phyloP scores from a whole-genome alignment of 2,113 vertebrate species.

The Nycticryphes semicollaris region DNA sequence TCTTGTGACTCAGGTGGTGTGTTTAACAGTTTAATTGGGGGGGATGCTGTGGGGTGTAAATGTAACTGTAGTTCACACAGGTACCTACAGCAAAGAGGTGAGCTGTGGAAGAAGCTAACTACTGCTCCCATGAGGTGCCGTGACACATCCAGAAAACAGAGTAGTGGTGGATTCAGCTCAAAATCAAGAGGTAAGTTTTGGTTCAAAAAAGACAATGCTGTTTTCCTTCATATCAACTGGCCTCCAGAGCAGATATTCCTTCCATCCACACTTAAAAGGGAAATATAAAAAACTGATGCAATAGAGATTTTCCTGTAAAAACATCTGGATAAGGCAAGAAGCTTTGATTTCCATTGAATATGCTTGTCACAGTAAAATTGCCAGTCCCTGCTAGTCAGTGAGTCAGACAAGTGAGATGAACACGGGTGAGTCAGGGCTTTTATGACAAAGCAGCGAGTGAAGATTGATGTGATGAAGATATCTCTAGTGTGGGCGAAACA shows the following conservation, averaged over 20 bases:
- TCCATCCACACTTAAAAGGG: background rate
- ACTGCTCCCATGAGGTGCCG: accelerated
- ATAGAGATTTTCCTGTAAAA: background rate
- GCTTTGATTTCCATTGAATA: background rate
- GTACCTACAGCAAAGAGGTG: background rate
- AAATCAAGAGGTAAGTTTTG: background rate
- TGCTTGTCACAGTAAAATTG: background rate
- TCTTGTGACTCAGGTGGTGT: background rate
- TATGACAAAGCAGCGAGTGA: background rate
- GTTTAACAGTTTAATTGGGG: background rate
- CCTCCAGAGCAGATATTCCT: background rate
- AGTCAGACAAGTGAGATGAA: conserved; percentile 17
- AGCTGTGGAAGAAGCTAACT: background rate
- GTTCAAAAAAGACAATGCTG: background rate
- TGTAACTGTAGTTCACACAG: background rate
- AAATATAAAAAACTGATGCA: background rate
- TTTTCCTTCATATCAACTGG: background rate
- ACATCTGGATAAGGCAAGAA: background rate
- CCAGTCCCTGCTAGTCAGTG: background rate
- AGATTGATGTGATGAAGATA: background rate
- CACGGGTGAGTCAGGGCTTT: background rate
- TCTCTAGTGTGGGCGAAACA: background rate
- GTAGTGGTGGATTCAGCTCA: background rate
- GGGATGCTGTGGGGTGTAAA: background rate
- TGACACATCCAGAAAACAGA: background rate